phyloP scores from a whole-genome alignment of 1,140 invertebrate species.

The Drosophila guanche region DNA sequence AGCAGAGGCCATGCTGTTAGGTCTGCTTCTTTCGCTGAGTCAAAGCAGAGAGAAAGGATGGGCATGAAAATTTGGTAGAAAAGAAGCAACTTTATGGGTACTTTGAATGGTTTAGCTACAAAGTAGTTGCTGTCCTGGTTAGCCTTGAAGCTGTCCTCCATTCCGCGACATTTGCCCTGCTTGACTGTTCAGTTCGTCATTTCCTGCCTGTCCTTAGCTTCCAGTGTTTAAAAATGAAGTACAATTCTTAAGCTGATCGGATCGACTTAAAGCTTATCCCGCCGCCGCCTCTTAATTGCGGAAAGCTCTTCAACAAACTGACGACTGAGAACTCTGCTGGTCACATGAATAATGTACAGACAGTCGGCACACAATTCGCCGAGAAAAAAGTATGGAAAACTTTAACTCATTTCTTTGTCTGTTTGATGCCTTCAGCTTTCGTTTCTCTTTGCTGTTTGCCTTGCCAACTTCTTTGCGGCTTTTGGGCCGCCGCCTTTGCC shows the following conservation, averaged over 20 bases:
- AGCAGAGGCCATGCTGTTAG: too few relatives aligned
- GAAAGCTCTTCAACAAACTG: constrained; percentile 34
- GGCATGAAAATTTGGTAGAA: too few relatives aligned
- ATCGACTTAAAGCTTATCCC: constrained; percentile 32
- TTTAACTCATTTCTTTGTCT: constrained; percentile 64
- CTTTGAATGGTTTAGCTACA: too few relatives aligned
- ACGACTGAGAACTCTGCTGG: constrained; percentile 41
- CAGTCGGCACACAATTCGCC: constrained; percentile 13
- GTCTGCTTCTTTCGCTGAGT: too few relatives aligned
- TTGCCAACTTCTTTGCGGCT: constrained; percentile 65
- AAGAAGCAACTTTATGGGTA: too few relatives aligned
- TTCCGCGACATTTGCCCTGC: too few relatives aligned
- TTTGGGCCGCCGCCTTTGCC: constrained; percentile 29
- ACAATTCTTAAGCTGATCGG: constrained; percentile 5
- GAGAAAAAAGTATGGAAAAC: constrained; percentile 27
- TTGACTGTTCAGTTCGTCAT: too few relatives aligned
- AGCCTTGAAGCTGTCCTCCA: too few relatives aligned
- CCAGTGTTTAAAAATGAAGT: constrained; percentile 14
- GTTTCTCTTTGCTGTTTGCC: constrained; percentile 55
- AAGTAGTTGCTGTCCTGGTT: too few relatives aligned
- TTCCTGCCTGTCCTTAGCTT: not conserved
- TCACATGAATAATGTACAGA: constrained; percentile 59
- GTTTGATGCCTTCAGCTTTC: constrained; percentile 36
- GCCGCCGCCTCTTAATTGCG: constrained; percentile 36
- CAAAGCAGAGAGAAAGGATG: too few relatives aligned